Base-by-base conservation (phyloP, 30 jellyfish, hydroid and myxozoan species). In the Catostylus mosaicus region DNA sequence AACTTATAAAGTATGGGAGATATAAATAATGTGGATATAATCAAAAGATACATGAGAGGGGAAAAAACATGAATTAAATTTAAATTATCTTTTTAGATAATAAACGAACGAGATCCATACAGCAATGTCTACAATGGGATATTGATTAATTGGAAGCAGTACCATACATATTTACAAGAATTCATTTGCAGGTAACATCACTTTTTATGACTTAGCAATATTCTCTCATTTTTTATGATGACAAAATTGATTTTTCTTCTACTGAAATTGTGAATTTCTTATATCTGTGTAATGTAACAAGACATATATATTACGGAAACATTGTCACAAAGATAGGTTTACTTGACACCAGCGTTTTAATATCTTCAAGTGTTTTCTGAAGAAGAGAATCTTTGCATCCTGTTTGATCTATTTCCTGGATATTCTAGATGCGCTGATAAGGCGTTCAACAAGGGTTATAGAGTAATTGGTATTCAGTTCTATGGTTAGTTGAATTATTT, bases 381-480 rank as follows among this genome's bases (percentile, higher is more conserved):
- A 40, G 54, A 40, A 40, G 54, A 14, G 54, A n/a, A n/a, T n/a
- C n/a, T n/a, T n/a, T n/a, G n/a, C n/a, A n/a, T n/a, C n/a, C n/a
- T 14, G 14, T 40, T 40, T 40, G 54, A 40, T 40, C 54, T 40
- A 40, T 40, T 40, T 40, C 14, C 14, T 40, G 7, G 54, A 40
- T 14, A 40, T 40, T 40, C 59, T 31, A 89, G 97, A 59, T 89
- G 97, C 62, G 97, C 97, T 14, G 84, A 82, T 60, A 67, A 37
- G 36, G 93, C 97, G 12, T 74, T 89, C 75, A 63, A 59, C 11
- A 57, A 74, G 63, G 97, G 97, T 37, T 82, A 73, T 73, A 82
- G 67, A 34, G 74, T 82, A 63, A 89, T 89, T 33, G 97, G 95
- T 72, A 76, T 89, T 16, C 97, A 89, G 26, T 89, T 61, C 50